These are phyloP conservation scores for Trilocha varians DNA, from an alignment of 2,888 invertebrate genomes.

Conservation along the genomic window DNA sequence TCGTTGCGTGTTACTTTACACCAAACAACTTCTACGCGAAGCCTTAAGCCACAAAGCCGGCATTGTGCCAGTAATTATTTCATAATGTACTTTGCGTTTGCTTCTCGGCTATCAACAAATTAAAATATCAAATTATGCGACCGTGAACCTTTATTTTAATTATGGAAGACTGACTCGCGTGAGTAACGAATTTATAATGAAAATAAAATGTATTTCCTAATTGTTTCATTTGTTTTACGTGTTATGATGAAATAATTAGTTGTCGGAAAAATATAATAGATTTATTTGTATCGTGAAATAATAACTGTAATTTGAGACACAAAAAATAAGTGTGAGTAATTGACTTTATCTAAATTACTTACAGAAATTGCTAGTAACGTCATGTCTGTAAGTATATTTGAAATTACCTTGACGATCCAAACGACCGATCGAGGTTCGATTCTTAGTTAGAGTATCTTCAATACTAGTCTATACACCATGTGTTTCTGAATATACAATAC, in stretches of 20 bases:
- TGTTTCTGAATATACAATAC: too few species aligned
- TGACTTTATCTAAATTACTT: too few species aligned
- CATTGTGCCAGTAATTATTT: conserved; percentile 46
- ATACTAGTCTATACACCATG: too few species aligned
- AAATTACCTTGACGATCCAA: too few species aligned
- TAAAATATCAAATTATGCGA: conserved; percentile 39
- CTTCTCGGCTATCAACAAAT: conserved; percentile 45
- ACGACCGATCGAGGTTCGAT: too few species aligned
- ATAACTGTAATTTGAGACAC: too few species aligned
- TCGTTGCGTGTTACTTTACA: conserved; percentile 28
- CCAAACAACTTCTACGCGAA: conserved; percentile 40
- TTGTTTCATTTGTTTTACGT: background rate
- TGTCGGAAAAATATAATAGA: background rate
- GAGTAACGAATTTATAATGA: conserved; percentile 28
- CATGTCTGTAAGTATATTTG: too few species aligned
- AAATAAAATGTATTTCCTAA: conserved; percentile 2
- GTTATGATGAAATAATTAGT: background rate
- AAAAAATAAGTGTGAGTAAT: too few species aligned
- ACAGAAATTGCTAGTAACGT: too few species aligned
- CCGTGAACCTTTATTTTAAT: conserved; percentile 51
- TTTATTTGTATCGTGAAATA: too few species aligned
- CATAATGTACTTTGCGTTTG: conserved; percentile 37
- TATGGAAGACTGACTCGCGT: conserved; percentile 27
- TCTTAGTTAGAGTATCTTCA: too few species aligned
- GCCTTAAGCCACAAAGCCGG: conserved; percentile 21